Conservation (phyloP, 1,140 invertebrate species). For the Cherax destructor region DNA sequence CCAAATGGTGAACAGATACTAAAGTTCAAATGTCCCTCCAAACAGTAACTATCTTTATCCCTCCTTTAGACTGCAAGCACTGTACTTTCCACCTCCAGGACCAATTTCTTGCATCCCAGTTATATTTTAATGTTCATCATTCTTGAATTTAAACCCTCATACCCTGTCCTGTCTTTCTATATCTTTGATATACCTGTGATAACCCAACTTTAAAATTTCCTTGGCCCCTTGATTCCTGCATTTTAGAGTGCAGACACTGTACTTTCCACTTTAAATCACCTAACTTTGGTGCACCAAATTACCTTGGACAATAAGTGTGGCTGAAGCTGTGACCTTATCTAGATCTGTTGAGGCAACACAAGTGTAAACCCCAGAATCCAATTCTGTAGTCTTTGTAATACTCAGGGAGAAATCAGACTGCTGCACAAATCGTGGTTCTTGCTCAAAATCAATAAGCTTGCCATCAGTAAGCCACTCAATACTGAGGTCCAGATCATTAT, state of each 20-base stretch:
- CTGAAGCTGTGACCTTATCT: conserved; percentile 88
- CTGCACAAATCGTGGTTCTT: conserved; percentile 85
- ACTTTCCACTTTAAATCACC: background rate
- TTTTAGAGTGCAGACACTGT: too few relatives aligned
- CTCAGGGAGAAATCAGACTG: conserved; percentile 93
- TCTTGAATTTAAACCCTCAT: too few relatives aligned
- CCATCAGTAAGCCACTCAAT: conserved; percentile 94
- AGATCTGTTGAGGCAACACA: conserved; percentile 94
- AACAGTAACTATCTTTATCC: too few relatives aligned
- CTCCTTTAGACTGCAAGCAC: too few relatives aligned
- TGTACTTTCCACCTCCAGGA: too few relatives aligned
- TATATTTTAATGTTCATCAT: too few relatives aligned
- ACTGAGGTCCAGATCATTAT: conserved; percentile 85
- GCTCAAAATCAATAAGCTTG: conserved; percentile 90
- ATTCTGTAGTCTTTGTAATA: conserved; percentile 93
- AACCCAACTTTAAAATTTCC: background rate
- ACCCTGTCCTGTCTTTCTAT: too few relatives aligned
- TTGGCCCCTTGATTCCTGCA: background rate
- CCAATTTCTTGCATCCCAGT: too few relatives aligned
- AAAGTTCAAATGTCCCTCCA: too few relatives aligned
- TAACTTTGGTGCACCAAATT: background rate
- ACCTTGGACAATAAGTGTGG: conserved; percentile 92
- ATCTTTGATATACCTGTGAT: background rate
- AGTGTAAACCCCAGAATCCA: conserved; percentile 96
- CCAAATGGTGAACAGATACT: too few relatives aligned